Conservation (phyloP, 2,888 invertebrate genomes). For the Latrodectus hesperus region DNA sequence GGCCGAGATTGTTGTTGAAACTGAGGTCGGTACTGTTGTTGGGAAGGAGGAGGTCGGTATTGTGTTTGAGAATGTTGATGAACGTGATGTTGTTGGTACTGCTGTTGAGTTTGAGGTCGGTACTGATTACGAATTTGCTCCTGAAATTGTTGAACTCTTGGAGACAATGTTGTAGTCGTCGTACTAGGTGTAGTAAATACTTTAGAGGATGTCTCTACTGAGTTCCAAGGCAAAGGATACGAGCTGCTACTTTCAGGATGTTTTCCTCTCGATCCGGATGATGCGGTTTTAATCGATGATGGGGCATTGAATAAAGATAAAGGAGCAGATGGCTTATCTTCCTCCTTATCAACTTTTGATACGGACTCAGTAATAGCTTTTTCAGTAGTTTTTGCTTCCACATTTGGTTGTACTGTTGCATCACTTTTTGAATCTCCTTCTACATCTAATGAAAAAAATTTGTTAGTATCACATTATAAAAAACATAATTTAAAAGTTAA, state of each 20-base stretch:
- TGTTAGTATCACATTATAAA: neutral
- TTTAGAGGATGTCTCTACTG: conserved; percentile 19
- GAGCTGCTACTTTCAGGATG: conserved; percentile 43
- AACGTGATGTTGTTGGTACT: neutral
- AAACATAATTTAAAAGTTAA: too few species aligned
- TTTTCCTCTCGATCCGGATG: conserved; percentile 37
- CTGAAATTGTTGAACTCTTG: neutral
- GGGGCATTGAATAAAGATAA: conserved; percentile 36
- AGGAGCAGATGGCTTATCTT: conserved; percentile 13
- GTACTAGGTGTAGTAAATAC: neutral
- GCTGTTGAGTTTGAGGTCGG: neutral
- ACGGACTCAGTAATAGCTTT: neutral
- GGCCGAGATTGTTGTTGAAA: conserved; percentile 1
- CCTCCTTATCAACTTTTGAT: neutral
- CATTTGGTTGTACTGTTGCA: neutral
- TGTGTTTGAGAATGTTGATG: neutral
- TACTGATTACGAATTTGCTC: conserved; percentile 10
- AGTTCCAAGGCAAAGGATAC: conserved; percentile 44
- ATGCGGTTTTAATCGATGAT: conserved; percentile 53
- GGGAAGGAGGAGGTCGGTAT: neutral
- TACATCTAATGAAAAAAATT: conserved; percentile 2
- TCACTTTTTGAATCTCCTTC: conserved; percentile 30
- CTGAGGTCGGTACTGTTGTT: neutral
- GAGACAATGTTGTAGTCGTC: neutral
- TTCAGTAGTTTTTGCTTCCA: neutral